These are phyloP conservation scores for Addax nasomaculatus DNA, from an alignment of 2,113 vertebrate genomes.

Conservation along the genomic window DNA sequence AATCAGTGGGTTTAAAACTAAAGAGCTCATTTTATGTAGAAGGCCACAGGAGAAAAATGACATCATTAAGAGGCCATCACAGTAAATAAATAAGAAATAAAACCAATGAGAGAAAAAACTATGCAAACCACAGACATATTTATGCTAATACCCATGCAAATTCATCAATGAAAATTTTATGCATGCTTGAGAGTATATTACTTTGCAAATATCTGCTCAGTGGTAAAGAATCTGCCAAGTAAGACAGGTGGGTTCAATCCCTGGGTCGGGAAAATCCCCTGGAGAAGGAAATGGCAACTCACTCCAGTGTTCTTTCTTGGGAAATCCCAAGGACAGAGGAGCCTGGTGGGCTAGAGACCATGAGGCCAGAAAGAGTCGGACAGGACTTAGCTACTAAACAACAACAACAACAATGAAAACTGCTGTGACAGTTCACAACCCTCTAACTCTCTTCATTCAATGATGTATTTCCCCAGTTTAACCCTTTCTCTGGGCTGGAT, in stretches of 20 bases:
- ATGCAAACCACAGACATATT: slow-evolving; percentile 37
- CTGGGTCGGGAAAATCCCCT: not conserved
- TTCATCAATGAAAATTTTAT: not conserved
- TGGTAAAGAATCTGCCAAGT: not conserved
- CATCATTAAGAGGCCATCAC: not conserved
- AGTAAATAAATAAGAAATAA: slow-evolving; percentile 57
- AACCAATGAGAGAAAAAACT: not conserved
- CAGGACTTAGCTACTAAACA: not conserved
- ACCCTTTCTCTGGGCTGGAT: not conserved
- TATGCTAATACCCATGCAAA: slow-evolving; percentile 51
- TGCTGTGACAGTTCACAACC: not conserved
- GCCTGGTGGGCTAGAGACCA: not conserved
- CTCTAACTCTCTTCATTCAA: not conserved
- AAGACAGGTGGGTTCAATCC: not conserved
- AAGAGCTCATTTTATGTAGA: not conserved
- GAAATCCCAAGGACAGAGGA: not conserved
- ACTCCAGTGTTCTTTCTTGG: not conserved
- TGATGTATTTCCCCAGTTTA: not conserved
- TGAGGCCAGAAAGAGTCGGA: not conserved
- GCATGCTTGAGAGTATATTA: not conserved
- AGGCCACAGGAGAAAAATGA: not conserved
- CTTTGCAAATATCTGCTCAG: not conserved
- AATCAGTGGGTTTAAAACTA: not conserved
- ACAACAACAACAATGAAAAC: not conserved
- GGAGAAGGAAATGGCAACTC: not conserved